Conservation (phyloP, 2,797 vertebrate genomes). For the Acrocephalus scirpaceus region DNA sequence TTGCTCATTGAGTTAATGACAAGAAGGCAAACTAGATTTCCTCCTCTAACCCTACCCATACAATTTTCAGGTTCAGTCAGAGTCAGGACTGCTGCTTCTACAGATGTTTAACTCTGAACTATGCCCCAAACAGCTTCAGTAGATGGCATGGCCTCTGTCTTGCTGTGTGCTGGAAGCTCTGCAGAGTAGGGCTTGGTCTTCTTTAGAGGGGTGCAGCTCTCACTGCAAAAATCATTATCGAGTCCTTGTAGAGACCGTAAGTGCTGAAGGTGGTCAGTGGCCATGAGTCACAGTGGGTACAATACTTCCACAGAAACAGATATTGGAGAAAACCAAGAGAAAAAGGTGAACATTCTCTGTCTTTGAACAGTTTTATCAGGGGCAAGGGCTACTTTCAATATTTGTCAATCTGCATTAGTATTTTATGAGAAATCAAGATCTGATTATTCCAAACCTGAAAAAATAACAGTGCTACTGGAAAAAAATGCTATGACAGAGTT, state of each 20-base stretch:
- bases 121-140: neutral
- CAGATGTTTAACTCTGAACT: neutral
- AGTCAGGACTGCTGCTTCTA: neutral
- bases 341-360: neutral
- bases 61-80: neutral
- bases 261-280: neutral
- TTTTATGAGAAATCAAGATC: neutral
- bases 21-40: neutral
- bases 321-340: neutral
- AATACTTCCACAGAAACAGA: neutral
- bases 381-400: neutral
- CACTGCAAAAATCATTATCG: neutral
- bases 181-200: neutral
- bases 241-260: neutral
- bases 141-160: neutral
- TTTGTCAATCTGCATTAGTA: neutral
- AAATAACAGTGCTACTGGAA: conserved; percentile 1
- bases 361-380: neutral
- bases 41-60: neutral
- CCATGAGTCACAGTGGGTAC: neutral
- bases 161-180: neutral
- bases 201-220: neutral
- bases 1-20: neutral
- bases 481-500: neutral
- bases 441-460: neutral